These are phyloP conservation scores for Osmoderma eremita DNA, from an alignment of 2,888 invertebrate genomes.

Conservation along the genomic window DNA sequence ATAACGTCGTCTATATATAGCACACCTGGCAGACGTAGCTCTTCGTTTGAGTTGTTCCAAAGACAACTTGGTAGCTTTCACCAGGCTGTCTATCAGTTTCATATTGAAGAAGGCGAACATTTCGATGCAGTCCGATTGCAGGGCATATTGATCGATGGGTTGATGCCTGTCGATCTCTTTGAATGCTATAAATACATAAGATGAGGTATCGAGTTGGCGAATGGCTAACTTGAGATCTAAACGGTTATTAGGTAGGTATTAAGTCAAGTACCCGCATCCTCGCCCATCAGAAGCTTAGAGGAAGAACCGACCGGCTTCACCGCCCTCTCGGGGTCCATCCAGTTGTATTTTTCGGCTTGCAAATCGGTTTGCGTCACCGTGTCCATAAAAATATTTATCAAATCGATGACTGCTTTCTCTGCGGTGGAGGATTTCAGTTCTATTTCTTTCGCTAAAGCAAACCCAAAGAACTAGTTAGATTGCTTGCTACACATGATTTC, in stretches of 20 bases:
- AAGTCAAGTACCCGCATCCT: constrained; percentile 67
- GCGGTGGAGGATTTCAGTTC: constrained; percentile 73
- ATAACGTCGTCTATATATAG: not conserved
- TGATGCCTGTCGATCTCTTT: constrained; percentile 72
- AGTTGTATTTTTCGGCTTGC: constrained; percentile 70
- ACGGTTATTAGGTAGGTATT: not conserved
- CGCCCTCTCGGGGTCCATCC: constrained; percentile 72
- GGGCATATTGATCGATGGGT: constrained; percentile 68
- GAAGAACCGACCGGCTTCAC: constrained; percentile 71
- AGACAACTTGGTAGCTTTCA: constrained; percentile 78
- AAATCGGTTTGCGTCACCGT: constrained; percentile 70
- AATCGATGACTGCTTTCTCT: constrained; percentile 80
- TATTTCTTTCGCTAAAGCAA: constrained; percentile 63
- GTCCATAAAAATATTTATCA: constrained; percentile 80
- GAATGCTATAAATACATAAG: no score
- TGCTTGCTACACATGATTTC: no score
- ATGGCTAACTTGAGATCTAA: no score
- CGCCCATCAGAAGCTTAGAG: constrained; percentile 66
- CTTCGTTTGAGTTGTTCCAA: constrained; percentile 77
- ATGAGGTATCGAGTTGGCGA: no score
- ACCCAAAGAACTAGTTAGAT: no score
- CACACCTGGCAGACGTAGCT: constrained; percentile 58
- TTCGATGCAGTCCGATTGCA: constrained; percentile 81
- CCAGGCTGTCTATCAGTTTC: constrained; percentile 77
- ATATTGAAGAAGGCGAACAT: constrained; percentile 83